Percentiles rank a stretch among this genome's conserved stretches.
Evolutionary conservation across 1,140 invertebrate genomes (phyloP).

Genomic region (Portunus trituberculatus): DNA sequence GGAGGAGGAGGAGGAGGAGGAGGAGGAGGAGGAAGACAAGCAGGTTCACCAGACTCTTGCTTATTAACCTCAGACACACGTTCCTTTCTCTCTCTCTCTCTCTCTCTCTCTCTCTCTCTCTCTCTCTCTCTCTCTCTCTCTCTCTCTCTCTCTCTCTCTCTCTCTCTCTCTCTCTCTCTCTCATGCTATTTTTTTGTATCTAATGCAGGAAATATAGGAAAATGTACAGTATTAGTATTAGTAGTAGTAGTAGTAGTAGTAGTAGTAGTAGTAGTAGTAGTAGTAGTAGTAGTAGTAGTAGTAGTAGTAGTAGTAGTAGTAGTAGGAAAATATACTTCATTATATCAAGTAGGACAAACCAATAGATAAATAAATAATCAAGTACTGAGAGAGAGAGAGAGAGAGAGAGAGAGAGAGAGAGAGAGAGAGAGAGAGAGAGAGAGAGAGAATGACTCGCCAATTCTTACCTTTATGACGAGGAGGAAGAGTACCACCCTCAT

Average conservation of each 20-base stretch:
- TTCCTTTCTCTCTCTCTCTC: too few relatives aligned
- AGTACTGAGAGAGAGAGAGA: conserved; percentile 30
- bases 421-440: conserved; percentile 50
- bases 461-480: conserved; percentile 49
- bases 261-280: conserved; percentile 2
- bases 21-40: too few relatives aligned
- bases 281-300: background rate
- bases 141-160: too few relatives aligned
- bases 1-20: too few relatives aligned
- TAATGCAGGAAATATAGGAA: too few relatives aligned
- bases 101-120: too few relatives aligned
- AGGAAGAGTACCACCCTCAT: conserved; percentile 46
- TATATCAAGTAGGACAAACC: too few relatives aligned
- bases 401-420: conserved; percentile 27
- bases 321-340: background rate
- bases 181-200: too few relatives aligned
- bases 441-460: background rate
- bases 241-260: conserved; percentile 2
- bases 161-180: too few relatives aligned
- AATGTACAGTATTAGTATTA: background rate
- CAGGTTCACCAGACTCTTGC: too few relatives aligned
- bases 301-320: conserved; percentile 3
- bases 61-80: too few relatives aligned
- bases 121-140: too few relatives aligned
- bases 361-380: background rate